Evolutionary conservation across 2,797 vertebrate species (phyloP).

Genomic region (Myripristis murdjan): DNA sequence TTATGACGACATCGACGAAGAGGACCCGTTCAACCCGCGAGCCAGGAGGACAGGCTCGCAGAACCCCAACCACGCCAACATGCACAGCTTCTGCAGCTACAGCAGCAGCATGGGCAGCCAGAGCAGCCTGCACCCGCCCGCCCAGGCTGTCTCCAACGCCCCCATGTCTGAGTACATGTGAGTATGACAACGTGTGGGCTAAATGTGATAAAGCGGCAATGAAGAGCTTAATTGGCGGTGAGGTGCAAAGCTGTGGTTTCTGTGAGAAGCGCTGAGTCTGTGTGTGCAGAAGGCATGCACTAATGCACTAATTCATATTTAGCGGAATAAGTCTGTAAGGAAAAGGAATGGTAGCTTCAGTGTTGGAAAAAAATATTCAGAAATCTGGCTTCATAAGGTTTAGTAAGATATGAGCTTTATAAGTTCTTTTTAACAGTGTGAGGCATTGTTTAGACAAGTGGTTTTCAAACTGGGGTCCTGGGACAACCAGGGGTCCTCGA

Average conservation of each 20-base stretch:
- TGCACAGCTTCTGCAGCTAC: conserved; percentile 97
- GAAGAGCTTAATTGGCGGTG: neutral
- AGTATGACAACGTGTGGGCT: conserved; percentile 42
- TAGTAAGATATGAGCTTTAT: no score
- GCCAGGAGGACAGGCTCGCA: conserved; percentile 85
- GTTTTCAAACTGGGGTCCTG: no score
- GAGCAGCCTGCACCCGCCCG: conserved; percentile 91
- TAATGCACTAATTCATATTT: neutral
- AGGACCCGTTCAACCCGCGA: conserved; percentile 95
- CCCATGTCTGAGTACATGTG: conserved; percentile 95
- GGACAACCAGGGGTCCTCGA: no score
- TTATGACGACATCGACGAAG: conserved; percentile 94
- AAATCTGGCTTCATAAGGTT: no score
- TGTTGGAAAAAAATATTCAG: no score
- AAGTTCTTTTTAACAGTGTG: no score
- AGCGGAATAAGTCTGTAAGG: no score
- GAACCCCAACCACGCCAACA: conserved; percentile 86
- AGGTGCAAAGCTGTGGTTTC: neutral
- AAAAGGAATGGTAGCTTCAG: no score
- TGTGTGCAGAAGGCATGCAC: neutral
- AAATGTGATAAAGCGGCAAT: neutral
- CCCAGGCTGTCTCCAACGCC: conserved; percentile 89
- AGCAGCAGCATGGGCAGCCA: conserved; percentile 98
- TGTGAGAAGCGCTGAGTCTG: neutral
- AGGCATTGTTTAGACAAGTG: no score